These are phyloP conservation scores for Holothuria glaberrima DNA, from an alignment of 35 echinoderm and acorn worm species.

Conservation along the genomic window DNA sequence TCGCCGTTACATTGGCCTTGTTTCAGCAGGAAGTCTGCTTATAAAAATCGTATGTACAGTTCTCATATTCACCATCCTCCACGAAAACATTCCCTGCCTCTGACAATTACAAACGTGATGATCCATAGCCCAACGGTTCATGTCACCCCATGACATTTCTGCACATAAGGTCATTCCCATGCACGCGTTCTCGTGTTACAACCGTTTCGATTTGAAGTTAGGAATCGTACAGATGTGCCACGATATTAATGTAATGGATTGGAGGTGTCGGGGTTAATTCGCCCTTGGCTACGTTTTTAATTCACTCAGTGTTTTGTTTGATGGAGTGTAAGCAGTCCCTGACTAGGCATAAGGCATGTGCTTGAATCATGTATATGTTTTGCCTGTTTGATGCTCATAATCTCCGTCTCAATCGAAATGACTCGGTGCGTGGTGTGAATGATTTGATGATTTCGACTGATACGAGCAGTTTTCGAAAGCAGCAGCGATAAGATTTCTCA, in stretches of 20 bases:
- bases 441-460: too few species aligned
- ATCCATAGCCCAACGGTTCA: slow-evolving; percentile 41
- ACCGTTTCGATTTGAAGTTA: neutral
- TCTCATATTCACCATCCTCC: slow-evolving; percentile 18
- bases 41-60: neutral
- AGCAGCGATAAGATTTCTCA: too few species aligned
- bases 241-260: slow-evolving; percentile 52
- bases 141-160: slow-evolving; percentile 43
- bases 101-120: slow-evolving; percentile 53
- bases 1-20: neutral
- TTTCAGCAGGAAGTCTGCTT: slow-evolving; percentile 8
- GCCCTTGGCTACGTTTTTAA: slow-evolving; percentile 29
- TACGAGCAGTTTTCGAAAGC: too few species aligned
- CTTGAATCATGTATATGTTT: too few species aligned
- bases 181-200: slow-evolving; percentile 42
- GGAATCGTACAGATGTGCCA: slow-evolving; percentile 41
- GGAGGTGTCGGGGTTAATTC: slow-evolving; percentile 47
- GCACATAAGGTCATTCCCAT: slow-evolving; percentile 52
- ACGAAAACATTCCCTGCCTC: slow-evolving; percentile 33
- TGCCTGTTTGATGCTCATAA: too few species aligned
- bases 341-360: too few species aligned
- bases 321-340: too few species aligned
- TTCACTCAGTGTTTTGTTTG: neutral
- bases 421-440: too few species aligned
- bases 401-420: too few species aligned